Evolutionary conservation across 2,797 vertebrate species (phyloP), one percentile per base, ranked within the genome.

Genomic region (Hyperoplus lanceolatus): DNA sequence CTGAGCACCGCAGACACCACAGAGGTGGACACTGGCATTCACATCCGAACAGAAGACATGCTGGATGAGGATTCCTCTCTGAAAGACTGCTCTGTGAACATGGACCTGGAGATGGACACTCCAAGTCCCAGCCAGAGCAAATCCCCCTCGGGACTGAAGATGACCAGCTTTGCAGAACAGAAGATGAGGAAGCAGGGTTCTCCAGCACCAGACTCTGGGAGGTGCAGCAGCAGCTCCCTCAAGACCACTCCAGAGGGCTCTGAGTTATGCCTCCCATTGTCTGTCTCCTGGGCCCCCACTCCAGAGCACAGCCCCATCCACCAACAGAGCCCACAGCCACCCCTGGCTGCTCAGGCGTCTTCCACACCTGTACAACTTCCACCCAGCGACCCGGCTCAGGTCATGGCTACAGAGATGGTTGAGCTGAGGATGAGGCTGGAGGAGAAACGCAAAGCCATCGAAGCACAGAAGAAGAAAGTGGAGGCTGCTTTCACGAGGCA

Each of bases 131-230:
- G 93, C 42, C 95, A 95, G 63, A 96, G 96, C 89, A 97, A 96
- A 66, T 94, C 94, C 46, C 96, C 96, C 36, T 96, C 96, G 41
- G 96, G 95, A 0, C 85, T 97, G 66, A 98, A 96, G 89, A 96
- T 99, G 97, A 99, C 98, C 73, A 97, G 97, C 90, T 99, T 99
- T 92, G 98, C 98, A 0, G 98, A 99, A 73, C 98, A 99, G 92
- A 99, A 99, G 75, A 95, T 97, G 79, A 95, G 85, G 79, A 99
- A 99, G 82, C 59, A 97, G 50, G 96, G 94, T 89, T 95, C 97
- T n/a, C 92, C 96, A 0, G 97, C 97, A 3, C 94, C 96, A 4
- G 95, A 95, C 77, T 94, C 94, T 1, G 93, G 93, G 4, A 84
- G 92, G 38, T 89, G 91, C 79, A 93, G 93, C 81, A 96, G 94